Evolutionary conservation across 2,113 vertebrate species (phyloP), one percentile per base, ranked within the genome.

Genomic region (Climacteris rufus): DNA sequence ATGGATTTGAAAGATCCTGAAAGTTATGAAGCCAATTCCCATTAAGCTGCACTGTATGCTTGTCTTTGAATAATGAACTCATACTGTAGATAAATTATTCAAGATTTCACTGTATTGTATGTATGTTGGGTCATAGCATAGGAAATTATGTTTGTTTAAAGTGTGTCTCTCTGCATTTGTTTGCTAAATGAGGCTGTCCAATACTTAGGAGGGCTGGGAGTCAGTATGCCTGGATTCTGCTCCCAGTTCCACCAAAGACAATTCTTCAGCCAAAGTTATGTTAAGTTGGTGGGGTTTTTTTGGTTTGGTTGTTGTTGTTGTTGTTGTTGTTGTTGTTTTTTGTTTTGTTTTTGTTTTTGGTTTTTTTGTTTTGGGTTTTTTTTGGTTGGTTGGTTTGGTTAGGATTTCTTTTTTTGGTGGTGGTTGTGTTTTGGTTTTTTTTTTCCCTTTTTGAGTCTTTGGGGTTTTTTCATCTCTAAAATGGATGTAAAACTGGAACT

Each of bases 21-120:
- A 93, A 77, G 33, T 64, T 83, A 80, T 10, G 14, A 88, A 90
- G 40, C n/a, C 75, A 7, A 65, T 88, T 88, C 39, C 59, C 40
- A 44, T 70, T 85, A 61, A 66, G 52, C 21, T 85, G 50, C 0
- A 1, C 42, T 27, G 23, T 61, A 54, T 37, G 28, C 52, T 86
- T 89, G 6, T 45, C 60, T 90, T 90, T 81, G 75, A 86, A 88
- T 64, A 87, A 81, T 56, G 28, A 92, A 72, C 42, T 83, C 18
- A 2, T 66, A 31, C n/a, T 27, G 24, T n/a, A 47, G 44, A 78
- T 70, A 74, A 84, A 63, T 87, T 91, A 75, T 81, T 89, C 59
- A 92, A 40, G 53, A 78, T 89, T 87, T 91, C 39, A 24, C 37
- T 77, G 21, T 54, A 42, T 49, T 71, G 11, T 59, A 9, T 59